Conservation (phyloP, 2,888 invertebrate genomes). For the Diogma glabrata region DNA sequence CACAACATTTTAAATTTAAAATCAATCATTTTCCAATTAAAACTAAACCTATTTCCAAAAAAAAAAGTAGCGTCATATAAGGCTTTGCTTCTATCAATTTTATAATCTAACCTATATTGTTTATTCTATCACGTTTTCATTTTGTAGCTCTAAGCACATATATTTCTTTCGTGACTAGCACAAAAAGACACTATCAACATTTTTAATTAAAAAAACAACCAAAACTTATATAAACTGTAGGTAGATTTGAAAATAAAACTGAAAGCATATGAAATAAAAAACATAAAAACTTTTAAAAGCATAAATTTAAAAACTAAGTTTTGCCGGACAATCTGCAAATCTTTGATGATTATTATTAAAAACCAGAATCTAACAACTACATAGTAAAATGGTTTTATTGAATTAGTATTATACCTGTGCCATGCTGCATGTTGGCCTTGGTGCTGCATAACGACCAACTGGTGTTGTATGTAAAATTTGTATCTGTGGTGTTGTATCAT, state of each 20-base stretch:
- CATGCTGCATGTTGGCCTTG: conserved; percentile 53
- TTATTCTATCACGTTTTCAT: no score
- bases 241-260: not conserved
- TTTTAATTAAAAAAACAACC: conserved; percentile 3
- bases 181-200: conserved; percentile 1
- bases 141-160: not conserved
- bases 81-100: no score
- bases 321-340: no score
- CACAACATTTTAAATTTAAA: no score
- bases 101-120: no score
- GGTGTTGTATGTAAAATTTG: conserved; percentile 34
- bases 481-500: conserved; percentile 26
- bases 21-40: no score
- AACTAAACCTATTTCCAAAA: no score
- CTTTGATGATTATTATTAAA: no score
- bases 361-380: no score
- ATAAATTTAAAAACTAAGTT: not conserved
- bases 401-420: conserved; percentile 50
- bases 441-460: conserved; percentile 50
- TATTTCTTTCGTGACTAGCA: conserved; percentile 4
- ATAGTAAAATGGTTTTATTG: no score
- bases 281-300: not conserved
- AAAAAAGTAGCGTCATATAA: no score
- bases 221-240: not conserved
- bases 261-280: no score